These are phyloP conservation scores for Cetonia aurata DNA, from an alignment of 2,888 invertebrate genomes.

Conservation along the genomic window DNA sequence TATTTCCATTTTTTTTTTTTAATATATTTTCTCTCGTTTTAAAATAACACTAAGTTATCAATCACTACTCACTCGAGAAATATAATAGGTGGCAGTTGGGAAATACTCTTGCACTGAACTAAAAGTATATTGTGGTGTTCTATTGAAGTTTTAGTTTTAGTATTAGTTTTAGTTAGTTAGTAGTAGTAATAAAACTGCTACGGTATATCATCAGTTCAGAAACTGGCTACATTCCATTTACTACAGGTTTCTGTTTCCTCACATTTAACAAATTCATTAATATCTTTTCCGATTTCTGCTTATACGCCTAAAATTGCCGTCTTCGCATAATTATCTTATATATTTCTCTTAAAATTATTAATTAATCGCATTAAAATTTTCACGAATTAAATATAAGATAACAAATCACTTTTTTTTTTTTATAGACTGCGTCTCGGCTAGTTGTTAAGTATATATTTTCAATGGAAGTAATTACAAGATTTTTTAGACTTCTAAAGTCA, in stretches of 20 bases:
- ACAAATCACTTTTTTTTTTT: background rate
- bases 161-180: constrained; percentile 41
- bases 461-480: constrained; percentile 17
- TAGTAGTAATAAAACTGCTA: constrained; percentile 50
- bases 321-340: constrained; percentile 47
- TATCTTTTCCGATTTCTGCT: constrained; percentile 49
- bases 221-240: constrained; percentile 63
- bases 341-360: constrained; percentile 47
- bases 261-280: constrained; percentile 35
- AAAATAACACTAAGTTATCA: constrained; percentile 59
- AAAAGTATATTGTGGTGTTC: constrained; percentile 55
- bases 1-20: constrained; percentile 41
- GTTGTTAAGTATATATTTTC: constrained; percentile 58
- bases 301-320: constrained; percentile 52
- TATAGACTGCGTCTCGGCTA: constrained; percentile 62
- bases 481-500: constrained; percentile 18
- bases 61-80: constrained; percentile 63
- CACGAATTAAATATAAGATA: constrained; percentile 48
- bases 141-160: constrained; percentile 51
- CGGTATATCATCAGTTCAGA: constrained; percentile 58
- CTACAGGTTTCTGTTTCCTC: constrained; percentile 61
- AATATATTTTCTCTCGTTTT: constrained; percentile 47
- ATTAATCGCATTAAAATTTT: constrained; percentile 51
- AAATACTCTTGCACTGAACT: constrained; percentile 62
- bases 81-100: constrained; percentile 62